Base-by-base conservation (phyloP, 2,113 vertebrate species). In the Cyanoderma ruficeps region DNA sequence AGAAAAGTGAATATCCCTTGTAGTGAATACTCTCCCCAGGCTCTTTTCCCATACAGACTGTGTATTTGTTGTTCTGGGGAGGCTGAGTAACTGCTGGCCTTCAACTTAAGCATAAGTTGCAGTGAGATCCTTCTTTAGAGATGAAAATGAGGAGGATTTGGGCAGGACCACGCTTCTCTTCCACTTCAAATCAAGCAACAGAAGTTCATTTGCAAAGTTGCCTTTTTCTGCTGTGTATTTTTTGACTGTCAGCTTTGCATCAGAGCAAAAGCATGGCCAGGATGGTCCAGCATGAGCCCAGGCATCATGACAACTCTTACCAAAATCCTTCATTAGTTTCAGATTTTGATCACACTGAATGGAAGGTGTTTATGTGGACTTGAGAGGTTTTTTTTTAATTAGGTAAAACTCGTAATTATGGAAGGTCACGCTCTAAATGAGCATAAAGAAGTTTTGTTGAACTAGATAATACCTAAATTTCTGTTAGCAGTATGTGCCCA, bases 391-490 rank as follows among this genome's bases (percentile, higher is more conserved):
- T 93, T 11, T 52, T 11, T 52, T 17, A 28, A 56, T 94, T 95
- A 94, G 79, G 60, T 69, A 67, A 90, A 75, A 2, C 25, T 47
- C 52, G 30, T 89, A 81, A 87, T 95, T 95, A 60, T 61, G 59
- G 78, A 82, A 91, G 23, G 28, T 76, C 79, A 67, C 89, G 49
- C 61, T 95, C 76, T 94, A 87, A 94, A 87, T 92, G 79, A 74
- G 52, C 68, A 90, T 71, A 55, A 95, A 90, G 68, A 49, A 86
- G n/a, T 92, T 90, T 96, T 90, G 78, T 92, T 95, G 92, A 95
- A 93, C 15, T 39, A 41, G 59, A 82, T 92, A 76, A 90, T 90
- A 72, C 85, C 83, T 95, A 71, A 84, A 81, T 90, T 97, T 93
- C 76, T 41, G 27, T 86, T 57, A 94, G 50, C 17, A 72, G 27